A percentile compares a stretch with the other conserved stretches of the same genome.
These are phyloP conservation scores for Dorcus hopei DNA, from an alignment of 2,888 invertebrate species.

Conservation along the genomic window DNA sequence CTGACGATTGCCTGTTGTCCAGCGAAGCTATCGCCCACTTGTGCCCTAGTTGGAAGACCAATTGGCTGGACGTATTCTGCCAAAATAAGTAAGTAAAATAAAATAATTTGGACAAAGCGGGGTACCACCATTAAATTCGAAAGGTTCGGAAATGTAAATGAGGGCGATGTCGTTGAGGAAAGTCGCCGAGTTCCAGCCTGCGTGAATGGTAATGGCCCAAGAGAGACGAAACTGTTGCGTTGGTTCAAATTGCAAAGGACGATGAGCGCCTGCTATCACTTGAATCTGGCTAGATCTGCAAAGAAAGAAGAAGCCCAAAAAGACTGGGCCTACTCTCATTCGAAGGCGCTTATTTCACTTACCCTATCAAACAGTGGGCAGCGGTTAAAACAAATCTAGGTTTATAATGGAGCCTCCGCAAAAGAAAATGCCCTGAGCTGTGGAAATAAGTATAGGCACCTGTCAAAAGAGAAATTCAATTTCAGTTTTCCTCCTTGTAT, in stretches of 20 bases:
- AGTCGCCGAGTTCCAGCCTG: not conserved
- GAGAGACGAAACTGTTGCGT: slow-evolving; percentile 29
- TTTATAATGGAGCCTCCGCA: slow-evolving; percentile 54
- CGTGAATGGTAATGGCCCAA: slow-evolving; percentile 18
- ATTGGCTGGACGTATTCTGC: slow-evolving; percentile 12
- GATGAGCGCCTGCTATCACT: slow-evolving; percentile 35
- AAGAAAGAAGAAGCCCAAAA: slow-evolving; percentile 30
- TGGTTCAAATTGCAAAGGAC: slow-evolving; percentile 34
- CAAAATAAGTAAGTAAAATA: not conserved
- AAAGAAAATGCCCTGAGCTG: slow-evolving; percentile 46
- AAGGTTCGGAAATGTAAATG: slow-evolving; percentile 7
- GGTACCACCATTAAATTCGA: slow-evolving; percentile 5
- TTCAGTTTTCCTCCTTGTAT: not conserved
- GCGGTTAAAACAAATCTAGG: slow-evolving; percentile 53
- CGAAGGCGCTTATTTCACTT: not conserved
- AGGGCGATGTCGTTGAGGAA: slow-evolving; percentile 15
- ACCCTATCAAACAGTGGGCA: slow-evolving; percentile 48
- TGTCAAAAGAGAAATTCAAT: not conserved
- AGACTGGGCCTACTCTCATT: not conserved
- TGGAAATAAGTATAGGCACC: slow-evolving; percentile 20
- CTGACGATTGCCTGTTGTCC: slow-evolving; percentile 46
- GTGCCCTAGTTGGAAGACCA: slow-evolving; percentile 14
- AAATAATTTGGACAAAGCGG: not conserved
- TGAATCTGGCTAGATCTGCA: slow-evolving; percentile 37
- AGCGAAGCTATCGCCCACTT: slow-evolving; percentile 39